These are phyloP conservation scores for Brachionus angularis DNA, from an alignment of 1,140 invertebrate genomes.

Conservation along the genomic window DNA sequence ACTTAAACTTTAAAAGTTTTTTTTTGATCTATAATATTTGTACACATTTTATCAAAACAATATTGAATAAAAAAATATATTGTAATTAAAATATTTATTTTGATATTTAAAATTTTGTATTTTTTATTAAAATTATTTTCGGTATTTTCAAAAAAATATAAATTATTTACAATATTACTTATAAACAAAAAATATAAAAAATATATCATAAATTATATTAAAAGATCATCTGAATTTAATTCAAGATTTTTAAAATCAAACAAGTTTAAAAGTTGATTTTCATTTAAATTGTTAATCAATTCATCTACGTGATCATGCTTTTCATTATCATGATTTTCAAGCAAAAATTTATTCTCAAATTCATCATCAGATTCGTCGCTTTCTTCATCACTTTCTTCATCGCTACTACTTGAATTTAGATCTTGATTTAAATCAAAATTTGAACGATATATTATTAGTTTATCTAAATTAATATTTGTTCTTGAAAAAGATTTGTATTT, in stretches of 20 bases:
- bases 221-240: constrained; percentile 20
- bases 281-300: constrained; percentile 16
- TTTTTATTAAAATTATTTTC: too few relatives aligned
- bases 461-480: constrained; percentile 16
- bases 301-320: constrained; percentile 4
- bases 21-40: too few relatives aligned
- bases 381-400: neutral
- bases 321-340: neutral
- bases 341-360: neutral
- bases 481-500: neutral
- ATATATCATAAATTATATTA: neutral
- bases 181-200: constrained; percentile 3
- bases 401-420: neutral
- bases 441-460: neutral
- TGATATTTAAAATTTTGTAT: too few relatives aligned
- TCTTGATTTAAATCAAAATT: neutral
- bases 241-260: constrained; percentile 29
- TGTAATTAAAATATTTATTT: too few relatives aligned
- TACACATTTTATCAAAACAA: too few relatives aligned
- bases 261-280: neutral
- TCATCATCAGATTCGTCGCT: neutral
- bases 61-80: too few relatives aligned
- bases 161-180: neutral
- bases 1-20: too few relatives aligned
- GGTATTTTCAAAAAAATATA: constrained; percentile 1